Evolutionary conservation across 2,888 invertebrate species (phyloP).

Genomic region (Rotaria socialis): DNA sequence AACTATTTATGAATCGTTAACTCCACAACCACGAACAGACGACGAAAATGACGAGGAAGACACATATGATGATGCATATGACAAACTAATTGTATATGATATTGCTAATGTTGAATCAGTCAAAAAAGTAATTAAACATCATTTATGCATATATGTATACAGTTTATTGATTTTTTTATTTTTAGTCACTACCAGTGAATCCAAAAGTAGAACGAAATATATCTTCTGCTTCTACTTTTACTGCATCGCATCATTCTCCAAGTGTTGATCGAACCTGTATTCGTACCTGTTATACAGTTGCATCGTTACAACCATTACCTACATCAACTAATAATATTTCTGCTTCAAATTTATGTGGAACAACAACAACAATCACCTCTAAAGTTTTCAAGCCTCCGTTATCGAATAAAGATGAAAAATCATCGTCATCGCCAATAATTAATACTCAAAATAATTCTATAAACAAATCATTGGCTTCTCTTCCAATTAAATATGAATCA

Average conservation of each 20-base stretch:
- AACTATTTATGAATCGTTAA: slow-evolving; percentile 22
- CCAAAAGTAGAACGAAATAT: neutral
- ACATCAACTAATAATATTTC: neutral
- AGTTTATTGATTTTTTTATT: neutral
- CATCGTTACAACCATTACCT: neutral
- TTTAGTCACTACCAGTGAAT: neutral
- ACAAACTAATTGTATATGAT: slow-evolving; percentile 30
- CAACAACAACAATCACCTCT: neutral
- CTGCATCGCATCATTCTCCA: neutral
- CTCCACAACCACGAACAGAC: neutral
- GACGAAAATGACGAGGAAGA: neutral
- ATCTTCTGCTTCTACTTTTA: neutral
- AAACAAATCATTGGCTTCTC: neutral
- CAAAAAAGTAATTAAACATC: neutral
- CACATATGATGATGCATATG: neutral
- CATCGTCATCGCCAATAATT: neutral
- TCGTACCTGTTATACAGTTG: slow-evolving; percentile 13
- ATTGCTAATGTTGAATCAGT: neutral
- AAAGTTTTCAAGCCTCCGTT: neutral
- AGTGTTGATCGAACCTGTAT: neutral
- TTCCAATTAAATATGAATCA: neutral
- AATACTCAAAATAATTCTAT: neutral
- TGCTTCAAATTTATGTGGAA: neutral
- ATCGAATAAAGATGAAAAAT: neutral
- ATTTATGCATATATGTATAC: neutral